A percentile compares a stretch with the other conserved stretches of the same genome.
phyloP scores from a whole-genome alignment of 2,888 invertebrate species.

The Chrysopilus asiliformis region DNA sequence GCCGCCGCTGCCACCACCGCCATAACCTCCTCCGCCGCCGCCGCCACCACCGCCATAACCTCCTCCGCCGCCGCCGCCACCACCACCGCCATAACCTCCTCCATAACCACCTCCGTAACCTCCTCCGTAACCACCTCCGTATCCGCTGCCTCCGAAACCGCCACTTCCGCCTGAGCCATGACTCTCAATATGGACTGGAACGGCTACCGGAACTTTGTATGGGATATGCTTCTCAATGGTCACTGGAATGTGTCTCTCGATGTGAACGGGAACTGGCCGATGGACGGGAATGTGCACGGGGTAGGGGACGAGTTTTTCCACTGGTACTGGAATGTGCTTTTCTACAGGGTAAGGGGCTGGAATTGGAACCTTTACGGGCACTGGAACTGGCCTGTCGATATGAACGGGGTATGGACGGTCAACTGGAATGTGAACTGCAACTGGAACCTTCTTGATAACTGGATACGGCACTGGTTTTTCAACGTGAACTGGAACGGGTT shows the following conservation, averaged over 20 bases:
- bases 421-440: slow-evolving; percentile 44
- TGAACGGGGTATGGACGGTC: slow-evolving; percentile 45
- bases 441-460: slow-evolving; percentile 45
- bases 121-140: slow-evolving; percentile 1
- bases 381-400: slow-evolving; percentile 52
- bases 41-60: slow-evolving; percentile 20
- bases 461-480: slow-evolving; percentile 44
- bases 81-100: slow-evolving; percentile 9
- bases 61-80: slow-evolving; percentile 21
- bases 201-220: slow-evolving; percentile 42
- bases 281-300: slow-evolving; percentile 49
- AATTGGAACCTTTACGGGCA: slow-evolving; percentile 56
- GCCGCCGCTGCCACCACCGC: too few species aligned
- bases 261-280: slow-evolving; percentile 48
- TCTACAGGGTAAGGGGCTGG: slow-evolving; percentile 55
- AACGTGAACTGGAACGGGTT: slow-evolving; percentile 44
- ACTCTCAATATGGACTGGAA: slow-evolving; percentile 27
- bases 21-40: too few species aligned
- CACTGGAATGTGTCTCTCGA: slow-evolving; percentile 46
- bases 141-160: slow-evolving; percentile 8
- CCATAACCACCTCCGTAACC: slow-evolving; percentile 12
- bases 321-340: slow-evolving; percentile 47
- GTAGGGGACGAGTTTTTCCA: slow-evolving; percentile 50
- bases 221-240: slow-evolving; percentile 53
- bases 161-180: slow-evolving; percentile 22